Evolutionary conservation across 1,140 invertebrate species (phyloP), one percentile per base, ranked within the genome.

Genomic region (Drosophila mojavensis): DNA sequence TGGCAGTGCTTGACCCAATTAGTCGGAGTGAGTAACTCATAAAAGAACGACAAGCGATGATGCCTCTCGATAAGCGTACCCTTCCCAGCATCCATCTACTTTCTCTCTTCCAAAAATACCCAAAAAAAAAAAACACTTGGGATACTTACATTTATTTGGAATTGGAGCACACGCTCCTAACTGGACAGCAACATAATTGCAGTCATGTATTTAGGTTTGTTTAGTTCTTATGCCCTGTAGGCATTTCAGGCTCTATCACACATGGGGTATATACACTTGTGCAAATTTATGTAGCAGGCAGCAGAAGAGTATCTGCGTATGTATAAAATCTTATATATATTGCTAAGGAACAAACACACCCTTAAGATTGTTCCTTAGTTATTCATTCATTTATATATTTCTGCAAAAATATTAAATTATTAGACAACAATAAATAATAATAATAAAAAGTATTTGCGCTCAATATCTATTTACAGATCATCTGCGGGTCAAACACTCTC

Each of bases 21-120:
- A 79, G 68, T 55, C 72, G 67, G 68, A 78, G 82, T 66, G 82
- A 88, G 76, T 79, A 74, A 82, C 82, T 82, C 82, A 88, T 86
- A 88, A 88, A 86, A 86, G 67, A 50, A 20, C 67, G 71, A 79
- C 75, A 73, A 72, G 75, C 82, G 82, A 82, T 86, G 58, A 17
- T 77, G 83, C 83, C 78, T 64, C 45, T 51, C 51, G 78, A 39
- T 55, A 59, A 45, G 51, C 63, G 53, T 71, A 76, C 82, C 80
- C 79, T 72, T 78, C 60, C 20, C 45, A 58, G 64, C 68, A 64
- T 80, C 69, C 43, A 47, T 9, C 43, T 83, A 75, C 82, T 85
- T 81, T 85, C 81, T 86, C 82, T 71, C 20, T 24, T 9, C 48
- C 54, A 75, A 28, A 59, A 54, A 33, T 26, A 45, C n/a, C 6